A percentile compares a stretch with the other conserved stretches of the same genome.
Conservation (phyloP, 2,797 vertebrate species). For the Ceryle rudis region DNA sequence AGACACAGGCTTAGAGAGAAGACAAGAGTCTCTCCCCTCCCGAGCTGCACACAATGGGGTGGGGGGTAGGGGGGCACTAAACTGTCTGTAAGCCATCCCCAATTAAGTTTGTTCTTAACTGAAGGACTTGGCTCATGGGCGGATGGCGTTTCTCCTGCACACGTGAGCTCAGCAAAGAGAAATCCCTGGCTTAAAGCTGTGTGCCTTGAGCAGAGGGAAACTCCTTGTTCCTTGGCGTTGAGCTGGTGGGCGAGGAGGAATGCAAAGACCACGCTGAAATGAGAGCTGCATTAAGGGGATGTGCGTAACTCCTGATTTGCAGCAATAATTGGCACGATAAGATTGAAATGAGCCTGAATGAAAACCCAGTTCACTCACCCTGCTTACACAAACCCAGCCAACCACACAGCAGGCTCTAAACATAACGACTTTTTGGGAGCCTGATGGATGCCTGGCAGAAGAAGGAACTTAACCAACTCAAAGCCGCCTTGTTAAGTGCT, state of each 20-base stretch:
- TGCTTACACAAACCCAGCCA: background rate
- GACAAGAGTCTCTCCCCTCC: background rate
- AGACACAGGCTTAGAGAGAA: background rate
- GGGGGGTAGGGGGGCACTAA: background rate
- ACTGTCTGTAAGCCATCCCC: constrained; percentile 11
- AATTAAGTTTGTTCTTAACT: background rate
- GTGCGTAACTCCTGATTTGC: background rate
- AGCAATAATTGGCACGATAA: accelerated
- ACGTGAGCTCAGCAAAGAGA: constrained; percentile 3
- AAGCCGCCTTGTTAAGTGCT: background rate
- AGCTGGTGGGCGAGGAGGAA: background rate
- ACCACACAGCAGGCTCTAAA: background rate
- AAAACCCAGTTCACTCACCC: background rate
- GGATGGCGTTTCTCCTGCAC: background rate
- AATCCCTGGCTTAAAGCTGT: background rate
- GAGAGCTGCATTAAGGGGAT: background rate
- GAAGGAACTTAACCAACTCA: background rate
- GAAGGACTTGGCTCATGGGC: background rate
- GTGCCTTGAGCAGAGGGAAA: background rate
- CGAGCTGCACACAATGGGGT: background rate
- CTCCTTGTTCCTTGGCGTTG: background rate
- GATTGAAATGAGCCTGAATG: background rate
- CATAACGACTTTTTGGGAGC: accelerated
- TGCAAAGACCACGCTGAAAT: background rate
- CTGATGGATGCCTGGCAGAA: background rate